phyloP scores from a whole-genome alignment of 2,888 invertebrate species.

The Aspidapion aeneum region DNA sequence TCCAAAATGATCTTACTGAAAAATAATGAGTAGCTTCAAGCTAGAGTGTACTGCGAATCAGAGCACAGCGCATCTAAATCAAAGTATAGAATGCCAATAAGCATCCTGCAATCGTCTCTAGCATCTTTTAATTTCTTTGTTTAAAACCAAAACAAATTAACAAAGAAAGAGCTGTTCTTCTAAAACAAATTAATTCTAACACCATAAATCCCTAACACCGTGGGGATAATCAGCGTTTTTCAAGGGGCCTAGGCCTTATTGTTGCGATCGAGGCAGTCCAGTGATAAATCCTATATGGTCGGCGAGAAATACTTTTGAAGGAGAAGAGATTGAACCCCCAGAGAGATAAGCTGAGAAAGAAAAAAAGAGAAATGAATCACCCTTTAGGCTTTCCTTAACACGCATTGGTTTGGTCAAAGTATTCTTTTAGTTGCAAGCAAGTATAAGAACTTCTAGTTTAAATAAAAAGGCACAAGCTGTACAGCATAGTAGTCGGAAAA shows the following conservation, averaged over 20 bases:
- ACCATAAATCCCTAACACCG: not conserved
- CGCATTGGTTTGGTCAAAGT: slow-evolving; percentile 6
- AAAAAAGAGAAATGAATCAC: slow-evolving; percentile 19
- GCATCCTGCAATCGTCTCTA: too few relatives aligned
- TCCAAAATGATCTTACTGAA: too few relatives aligned
- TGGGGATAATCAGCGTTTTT: not conserved
- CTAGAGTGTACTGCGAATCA: too few relatives aligned
- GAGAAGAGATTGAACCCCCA: slow-evolving; percentile 14
- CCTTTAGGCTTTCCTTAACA: slow-evolving; percentile 10
- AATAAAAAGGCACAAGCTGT: too few relatives aligned
- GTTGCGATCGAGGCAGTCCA: not conserved
- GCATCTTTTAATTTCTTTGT: too few relatives aligned
- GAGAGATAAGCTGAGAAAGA: slow-evolving; percentile 11
- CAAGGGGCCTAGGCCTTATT: not conserved
- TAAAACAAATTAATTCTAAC: not conserved
- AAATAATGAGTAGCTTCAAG: too few relatives aligned
- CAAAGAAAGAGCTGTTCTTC: not conserved
- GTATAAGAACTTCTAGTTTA: too few relatives aligned
- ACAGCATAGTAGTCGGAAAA: too few relatives aligned
- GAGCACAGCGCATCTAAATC: too few relatives aligned
- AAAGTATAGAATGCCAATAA: too few relatives aligned
- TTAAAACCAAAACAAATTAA: not conserved
- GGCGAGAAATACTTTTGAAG: slow-evolving; percentile 14
- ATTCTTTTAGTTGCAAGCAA: too few relatives aligned
- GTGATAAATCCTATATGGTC: slow-evolving; percentile 16